Conservation (phyloP, 2,113 vertebrate species). For the Delphinapterus leucas region DNA sequence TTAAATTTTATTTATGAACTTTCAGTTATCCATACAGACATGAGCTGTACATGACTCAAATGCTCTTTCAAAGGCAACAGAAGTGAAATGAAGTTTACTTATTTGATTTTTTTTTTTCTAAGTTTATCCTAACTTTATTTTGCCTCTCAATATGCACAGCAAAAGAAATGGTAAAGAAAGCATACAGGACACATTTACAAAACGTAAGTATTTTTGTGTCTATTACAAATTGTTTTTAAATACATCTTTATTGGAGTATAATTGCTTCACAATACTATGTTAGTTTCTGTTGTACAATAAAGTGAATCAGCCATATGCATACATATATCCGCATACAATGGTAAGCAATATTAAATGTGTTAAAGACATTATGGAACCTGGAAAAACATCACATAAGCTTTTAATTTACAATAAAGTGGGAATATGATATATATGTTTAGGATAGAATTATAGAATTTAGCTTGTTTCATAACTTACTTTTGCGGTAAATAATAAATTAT, state of each 20-base stretch:
- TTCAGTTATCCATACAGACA: neutral
- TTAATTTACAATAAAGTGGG: neutral
- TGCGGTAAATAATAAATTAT: neutral
- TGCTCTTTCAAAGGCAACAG: neutral
- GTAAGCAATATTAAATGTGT: neutral
- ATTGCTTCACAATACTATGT: too few species aligned
- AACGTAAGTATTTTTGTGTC: conserved; percentile 12
- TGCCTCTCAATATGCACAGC: neutral
- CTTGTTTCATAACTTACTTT: neutral
- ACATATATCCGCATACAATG: neutral
- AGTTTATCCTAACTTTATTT: neutral
- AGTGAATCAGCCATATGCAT: too few species aligned
- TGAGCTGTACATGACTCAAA: neutral
- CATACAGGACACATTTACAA: conserved; percentile 47
- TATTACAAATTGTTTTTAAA: neutral
- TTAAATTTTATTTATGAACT: neutral
- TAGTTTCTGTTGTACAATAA: too few species aligned
- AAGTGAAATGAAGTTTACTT: neutral
- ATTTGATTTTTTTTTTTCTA: neutral
- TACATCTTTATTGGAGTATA: too few species aligned
- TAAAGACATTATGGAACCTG: neutral
- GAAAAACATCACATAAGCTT: neutral
- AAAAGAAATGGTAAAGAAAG: conserved; percentile 50
- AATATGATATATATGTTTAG: neutral
- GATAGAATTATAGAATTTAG: neutral